Evolutionary conservation across 2,797 vertebrate genomes (phyloP), one percentile per base, ranked within the genome.

Genomic region (Coregonus ussuriensis): DNA sequence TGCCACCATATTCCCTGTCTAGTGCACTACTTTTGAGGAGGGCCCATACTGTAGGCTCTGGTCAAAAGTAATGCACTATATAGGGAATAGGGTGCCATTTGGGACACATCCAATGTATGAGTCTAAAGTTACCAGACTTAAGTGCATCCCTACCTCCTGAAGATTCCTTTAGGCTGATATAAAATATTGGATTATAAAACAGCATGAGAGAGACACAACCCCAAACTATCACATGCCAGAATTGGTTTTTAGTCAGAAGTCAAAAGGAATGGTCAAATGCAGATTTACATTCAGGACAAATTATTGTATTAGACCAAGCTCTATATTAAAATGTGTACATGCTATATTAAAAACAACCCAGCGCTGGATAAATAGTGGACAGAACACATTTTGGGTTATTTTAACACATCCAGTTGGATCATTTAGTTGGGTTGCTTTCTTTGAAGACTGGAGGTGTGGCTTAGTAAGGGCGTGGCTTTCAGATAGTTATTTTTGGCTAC

Each of bases 111-210:
- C 41, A 62, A 65, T 74, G 41, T 63, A 80, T 66, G 67, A 4
- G 72, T 67, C 66, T 84, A 71, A 54, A 77, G 66, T 81, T 54
- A 59, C 62, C 67, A n/a, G n/a, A 14, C 21, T 73, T 74, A 33
- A 82, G 76, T 47, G 13, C 37, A 56, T 71, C 35, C 1, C 63
- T 74, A 79, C 77, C 56, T 18, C 1, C 6, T 21, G 73, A 66
- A 77, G 14, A 1, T 63, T 33, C 59, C 62, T 82, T 75, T 72
- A 29, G 70, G 3, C 47, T 29, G 21, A 25, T 65, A 31, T 4
- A 11, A 31, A 66, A 71, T 25, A 71, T 29, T 29, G 25, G 68
- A 54, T 29, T 33, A 25, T 53, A 54, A 52, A 72, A 54, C 71
- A 54, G 29, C 29, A 25, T 18, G 29, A 53, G 51, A 52, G 53